Evolutionary conservation across 2,113 vertebrate genomes (phyloP).

Genomic region (Chloebia gouldiae): DNA sequence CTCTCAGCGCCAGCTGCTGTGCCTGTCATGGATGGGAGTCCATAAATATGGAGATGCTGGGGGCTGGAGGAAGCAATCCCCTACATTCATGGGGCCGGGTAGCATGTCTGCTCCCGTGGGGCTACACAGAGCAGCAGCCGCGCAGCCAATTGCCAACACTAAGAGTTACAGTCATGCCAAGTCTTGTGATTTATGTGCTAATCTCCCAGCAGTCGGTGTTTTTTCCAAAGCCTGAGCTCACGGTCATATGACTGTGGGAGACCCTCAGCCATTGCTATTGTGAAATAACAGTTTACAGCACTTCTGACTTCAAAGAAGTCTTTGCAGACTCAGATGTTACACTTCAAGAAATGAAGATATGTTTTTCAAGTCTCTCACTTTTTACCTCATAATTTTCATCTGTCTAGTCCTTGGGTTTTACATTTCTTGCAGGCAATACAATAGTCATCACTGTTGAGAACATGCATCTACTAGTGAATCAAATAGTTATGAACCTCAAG

Average conservation of each 20-base stretch:
- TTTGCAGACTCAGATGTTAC: background rate
- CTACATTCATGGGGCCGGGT: accelerated
- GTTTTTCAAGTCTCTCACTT: background rate
- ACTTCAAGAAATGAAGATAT: background rate
- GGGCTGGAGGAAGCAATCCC: background rate
- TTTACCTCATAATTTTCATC: background rate
- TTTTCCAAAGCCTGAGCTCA: conserved; percentile 3
- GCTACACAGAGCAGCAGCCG: background rate
- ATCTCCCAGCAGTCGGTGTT: conserved; percentile 20
- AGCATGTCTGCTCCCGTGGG: accelerated
- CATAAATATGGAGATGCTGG: accelerated
- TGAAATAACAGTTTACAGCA: background rate
- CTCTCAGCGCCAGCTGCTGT: accelerated
- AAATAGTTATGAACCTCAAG: background rate
- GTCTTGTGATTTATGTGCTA: conserved; percentile 41
- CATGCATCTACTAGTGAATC: background rate
- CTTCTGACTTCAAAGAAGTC: background rate
- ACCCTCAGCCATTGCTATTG: background rate
- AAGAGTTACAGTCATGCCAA: background rate
- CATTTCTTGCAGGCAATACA: background rate
- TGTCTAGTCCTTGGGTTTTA: background rate
- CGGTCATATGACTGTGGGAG: background rate
- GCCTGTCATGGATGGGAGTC: accelerated
- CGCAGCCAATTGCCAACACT: accelerated
- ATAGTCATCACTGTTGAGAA: background rate